Evolutionary conservation across 2,888 invertebrate genomes (phyloP).

Genomic region (Amaurobius ferox): DNA sequence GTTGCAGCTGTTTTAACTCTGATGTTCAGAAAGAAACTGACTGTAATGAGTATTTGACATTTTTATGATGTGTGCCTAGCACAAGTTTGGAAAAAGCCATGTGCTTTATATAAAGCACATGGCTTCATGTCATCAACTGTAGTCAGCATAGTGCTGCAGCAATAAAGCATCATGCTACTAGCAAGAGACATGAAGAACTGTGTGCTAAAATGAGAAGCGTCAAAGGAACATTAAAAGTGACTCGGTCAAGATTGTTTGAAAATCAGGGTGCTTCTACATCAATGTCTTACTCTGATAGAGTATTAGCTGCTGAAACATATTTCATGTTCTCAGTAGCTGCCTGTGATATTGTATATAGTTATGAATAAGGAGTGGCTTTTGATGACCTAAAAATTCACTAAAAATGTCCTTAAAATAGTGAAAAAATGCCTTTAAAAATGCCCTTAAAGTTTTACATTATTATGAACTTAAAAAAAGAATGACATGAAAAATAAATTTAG

Average conservation of each 20-base stretch:
- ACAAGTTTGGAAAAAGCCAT: background rate
- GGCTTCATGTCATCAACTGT: background rate
- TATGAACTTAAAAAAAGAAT: too few species aligned
- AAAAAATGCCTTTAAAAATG: too few species aligned
- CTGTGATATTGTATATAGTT: background rate
- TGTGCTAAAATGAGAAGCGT: background rate
- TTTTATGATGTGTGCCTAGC: background rate
- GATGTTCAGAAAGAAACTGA: background rate
- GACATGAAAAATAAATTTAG: too few species aligned
- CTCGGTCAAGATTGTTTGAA: background rate
- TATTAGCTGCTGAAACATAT: background rate
- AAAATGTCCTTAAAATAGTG: too few species aligned
- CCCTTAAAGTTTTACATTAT: too few species aligned
- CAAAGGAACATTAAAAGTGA: background rate
- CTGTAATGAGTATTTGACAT: background rate
- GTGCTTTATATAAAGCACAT: background rate
- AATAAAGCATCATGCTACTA: background rate
- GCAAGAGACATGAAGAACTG: background rate
- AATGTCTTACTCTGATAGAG: too few species aligned
- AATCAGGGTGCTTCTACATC: too few species aligned
- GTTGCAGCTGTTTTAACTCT: too few species aligned
- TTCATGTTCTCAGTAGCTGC: background rate
- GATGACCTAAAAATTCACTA: too few species aligned
- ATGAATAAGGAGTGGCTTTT: too few species aligned
- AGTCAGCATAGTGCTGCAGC: background rate